A percentile compares a stretch with the other conserved stretches of the same genome.
Conservation (phyloP, 2,797 vertebrate species). For the Pseudomugil tenellus region DNA sequence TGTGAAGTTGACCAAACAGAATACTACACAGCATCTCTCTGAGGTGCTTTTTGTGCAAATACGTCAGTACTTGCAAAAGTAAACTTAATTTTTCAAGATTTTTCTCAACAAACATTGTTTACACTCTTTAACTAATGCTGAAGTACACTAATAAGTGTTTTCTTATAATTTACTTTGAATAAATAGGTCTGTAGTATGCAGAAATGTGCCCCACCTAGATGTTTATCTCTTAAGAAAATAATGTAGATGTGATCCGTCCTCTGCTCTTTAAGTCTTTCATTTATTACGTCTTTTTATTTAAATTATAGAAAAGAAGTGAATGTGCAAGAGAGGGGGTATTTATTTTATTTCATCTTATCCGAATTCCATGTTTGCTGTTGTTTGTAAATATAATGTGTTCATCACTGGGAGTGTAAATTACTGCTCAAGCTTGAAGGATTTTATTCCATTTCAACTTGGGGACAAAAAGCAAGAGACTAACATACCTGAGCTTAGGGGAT, state of each 20-base stretch:
- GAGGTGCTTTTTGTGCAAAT: too few species aligned
- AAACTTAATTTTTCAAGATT: neutral
- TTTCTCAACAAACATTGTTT: neutral
- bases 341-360: neutral
- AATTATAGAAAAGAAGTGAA: neutral
- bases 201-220: neutral
- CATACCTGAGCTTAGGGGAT: constrained; percentile 3
- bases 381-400: neutral
- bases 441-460: neutral
- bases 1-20: neutral
- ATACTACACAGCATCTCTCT: neutral
- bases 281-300: too few species aligned
- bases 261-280: neutral
- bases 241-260: neutral
- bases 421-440: neutral
- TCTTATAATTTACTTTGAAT: neutral
- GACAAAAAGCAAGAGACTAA: neutral
- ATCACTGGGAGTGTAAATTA: neutral
- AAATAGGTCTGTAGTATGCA: neutral
- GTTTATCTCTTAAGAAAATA: neutral
- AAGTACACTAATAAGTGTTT: neutral
- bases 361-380: neutral
- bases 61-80: neutral
- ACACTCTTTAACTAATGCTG: neutral
- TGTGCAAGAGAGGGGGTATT: neutral